Base-by-base conservation (phyloP, 2,797 vertebrate species). In the Avahi laniger region DNA sequence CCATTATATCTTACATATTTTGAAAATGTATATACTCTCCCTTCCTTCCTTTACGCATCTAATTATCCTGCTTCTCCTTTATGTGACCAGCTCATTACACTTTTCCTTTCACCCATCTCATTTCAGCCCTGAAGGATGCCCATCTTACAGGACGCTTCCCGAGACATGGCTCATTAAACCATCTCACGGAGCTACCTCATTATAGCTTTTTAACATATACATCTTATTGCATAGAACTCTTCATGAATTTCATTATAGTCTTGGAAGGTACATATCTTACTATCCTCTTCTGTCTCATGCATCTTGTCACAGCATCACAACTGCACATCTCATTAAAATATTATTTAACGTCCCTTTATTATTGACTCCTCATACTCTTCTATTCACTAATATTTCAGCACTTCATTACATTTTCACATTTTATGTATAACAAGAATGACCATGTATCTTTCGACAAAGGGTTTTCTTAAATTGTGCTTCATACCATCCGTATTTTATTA, bases 71-170 rank as follows among this genome's bases (percentile, higher is more conserved):
- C 63, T 91, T 96, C 80, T 96, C 69, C 73, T 96, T 96, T 94
- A 94, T 95, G 86, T 96, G 96, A 91, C 95, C 97, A 97, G 89
- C 95, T 98, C 97, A 97, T 98, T 97, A 96, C 92, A 94, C 76
- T 94, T 78, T 95, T 90, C 50, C 80, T 95, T 96, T 96, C 72
- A 96, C 94, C 67, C 96, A 97, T 97, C 83, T 97, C 95, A 96
- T 97, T 97, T 95, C 83, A 95, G 89, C 91, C 84, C 96, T 94
- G 96, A 98, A 97, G 93, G 95, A 94, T 97, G 96, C 87, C 97
- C 91, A 93, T 96, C 97, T 94, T 73, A 63, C 38, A 95, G 93
- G 83, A 93, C 76, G 82, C 92, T 92, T 96, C 79, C 81, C 87
- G 79, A 94, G 83, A 95, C 80, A 69, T 28, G 94, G 89, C 96